Evolutionary conservation across 1,140 invertebrate genomes (phyloP).

Genomic region (Microplitis demolitor): DNA sequence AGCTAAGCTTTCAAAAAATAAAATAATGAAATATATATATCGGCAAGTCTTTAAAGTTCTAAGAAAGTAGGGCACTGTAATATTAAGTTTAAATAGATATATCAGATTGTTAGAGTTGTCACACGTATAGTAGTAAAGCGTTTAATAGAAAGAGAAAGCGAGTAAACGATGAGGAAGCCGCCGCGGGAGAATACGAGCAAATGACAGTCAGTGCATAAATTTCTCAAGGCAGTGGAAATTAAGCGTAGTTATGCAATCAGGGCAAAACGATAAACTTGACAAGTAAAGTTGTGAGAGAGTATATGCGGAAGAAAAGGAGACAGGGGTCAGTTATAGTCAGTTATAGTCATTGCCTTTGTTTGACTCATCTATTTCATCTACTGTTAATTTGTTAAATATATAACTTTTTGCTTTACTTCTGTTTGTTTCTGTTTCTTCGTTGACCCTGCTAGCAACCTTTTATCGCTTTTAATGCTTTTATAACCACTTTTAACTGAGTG

Average conservation of each 20-base stretch:
- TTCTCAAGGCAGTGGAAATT: slow-evolving; percentile 38
- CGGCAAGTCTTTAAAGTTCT: neutral
- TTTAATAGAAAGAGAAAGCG: slow-evolving; percentile 1
- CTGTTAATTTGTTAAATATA: neutral
- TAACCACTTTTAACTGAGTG: neutral
- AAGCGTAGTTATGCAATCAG: slow-evolving; percentile 47
- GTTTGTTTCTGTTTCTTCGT: neutral
- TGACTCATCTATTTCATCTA: too few species aligned
- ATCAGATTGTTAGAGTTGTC: slow-evolving; percentile 2
- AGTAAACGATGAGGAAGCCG: neutral
- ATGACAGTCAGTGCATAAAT: slow-evolving; percentile 40
- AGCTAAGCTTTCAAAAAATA: neutral
- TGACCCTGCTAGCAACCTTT: neutral
- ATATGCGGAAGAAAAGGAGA: neutral
- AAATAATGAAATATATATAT: neutral
- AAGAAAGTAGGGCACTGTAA: neutral
- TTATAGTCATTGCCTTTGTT: too few species aligned
- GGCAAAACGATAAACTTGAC: slow-evolving; percentile 44
- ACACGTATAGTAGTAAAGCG: neutral
- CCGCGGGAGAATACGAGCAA: slow-evolving; percentile 27
- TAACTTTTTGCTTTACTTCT: neutral
- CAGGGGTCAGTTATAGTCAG: too few species aligned
- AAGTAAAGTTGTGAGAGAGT: neutral
- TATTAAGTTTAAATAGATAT: neutral
- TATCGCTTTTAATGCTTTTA: too few species aligned